Conservation (phyloP, 2,113 vertebrate genomes). For the Dicerorhinus sumatrensis region DNA sequence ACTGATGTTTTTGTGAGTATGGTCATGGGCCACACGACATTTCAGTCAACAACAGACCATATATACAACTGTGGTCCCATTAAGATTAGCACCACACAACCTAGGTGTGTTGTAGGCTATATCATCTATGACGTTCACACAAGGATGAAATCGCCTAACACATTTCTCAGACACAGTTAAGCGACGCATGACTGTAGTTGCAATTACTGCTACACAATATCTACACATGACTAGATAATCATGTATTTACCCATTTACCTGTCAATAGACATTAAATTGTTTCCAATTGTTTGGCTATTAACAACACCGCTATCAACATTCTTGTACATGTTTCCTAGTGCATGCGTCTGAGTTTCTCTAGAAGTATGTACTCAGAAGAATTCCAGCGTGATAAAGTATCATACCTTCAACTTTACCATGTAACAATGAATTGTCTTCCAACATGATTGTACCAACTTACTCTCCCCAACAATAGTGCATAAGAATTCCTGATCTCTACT, state of each 20-base stretch:
- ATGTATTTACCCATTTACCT: constrained; percentile 12
- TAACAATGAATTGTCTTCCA: neutral
- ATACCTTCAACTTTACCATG: neutral
- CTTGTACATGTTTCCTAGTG: neutral
- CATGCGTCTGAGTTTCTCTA: neutral
- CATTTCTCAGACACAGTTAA: too few species aligned
- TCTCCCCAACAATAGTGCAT: neutral
- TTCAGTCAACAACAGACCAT: too few species aligned
- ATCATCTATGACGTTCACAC: too few species aligned
- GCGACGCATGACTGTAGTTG: neutral
- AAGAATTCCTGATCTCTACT: neutral
- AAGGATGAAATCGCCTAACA: too few species aligned
- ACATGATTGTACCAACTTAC: neutral
- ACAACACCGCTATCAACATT: neutral
- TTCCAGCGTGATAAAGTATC: neutral
- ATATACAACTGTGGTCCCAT: too few species aligned
- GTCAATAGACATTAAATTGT: neutral
- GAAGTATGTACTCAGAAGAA: neutral
- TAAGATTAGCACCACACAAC: too few species aligned
- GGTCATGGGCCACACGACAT: too few species aligned
- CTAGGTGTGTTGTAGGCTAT: too few species aligned
- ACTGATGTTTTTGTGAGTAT: neutral
- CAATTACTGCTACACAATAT: neutral
- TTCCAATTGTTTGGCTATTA: neutral
- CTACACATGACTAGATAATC: neutral